Evolutionary conservation across 2,113 vertebrate species (phyloP), one percentile per base, ranked within the genome.

Genomic region (Colistium nudipinnis): DNA sequence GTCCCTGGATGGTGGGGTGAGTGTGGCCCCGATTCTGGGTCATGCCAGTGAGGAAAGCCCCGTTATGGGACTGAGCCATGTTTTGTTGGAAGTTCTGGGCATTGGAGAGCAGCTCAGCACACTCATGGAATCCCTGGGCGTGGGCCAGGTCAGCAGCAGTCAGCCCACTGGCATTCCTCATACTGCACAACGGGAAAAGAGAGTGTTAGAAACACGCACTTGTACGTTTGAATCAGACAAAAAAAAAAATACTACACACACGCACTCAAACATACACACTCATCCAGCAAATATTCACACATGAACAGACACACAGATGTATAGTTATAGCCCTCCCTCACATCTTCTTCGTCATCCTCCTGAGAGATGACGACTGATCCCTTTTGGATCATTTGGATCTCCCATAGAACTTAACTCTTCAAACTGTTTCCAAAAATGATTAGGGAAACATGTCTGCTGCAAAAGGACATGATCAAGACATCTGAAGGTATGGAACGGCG

Each of bases 101-200:
- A 92, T 96, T 97, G 93, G 95, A 94, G 86, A 99, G 96, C 92
- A 97, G 94, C 92, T 95, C 96, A 80, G 96, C 93, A 73, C 98
- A 98, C 85, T 98, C 95, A 75, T 89, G 94, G 94, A 99, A 99
- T 77, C 98, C 98, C 93, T 99, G 98, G 90, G 96, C 95, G 80
- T 95, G 95, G 88, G 98, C 98, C 94, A 99, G 95, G 93, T 99
- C 96, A 82, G 97, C 98, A 86, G 96, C 96, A 17, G 96, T 97
- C 96, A 98, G 95, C 93, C 96, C 98, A 94, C 94, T 97, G 93
- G 96, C 96, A 94, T 98, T 99, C 94, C 96, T 97, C 90, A 98
- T 94, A 94, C 98, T 99, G 96, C 83, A 92, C 90, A 92, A 96
- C 87, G 90, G 91, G 95, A 95, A 95, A 91, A 74, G 68, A 76